These are phyloP conservation scores for Sitophilus oryzae DNA, from an alignment of 1,140 invertebrate species.

Conservation along the genomic window DNA sequence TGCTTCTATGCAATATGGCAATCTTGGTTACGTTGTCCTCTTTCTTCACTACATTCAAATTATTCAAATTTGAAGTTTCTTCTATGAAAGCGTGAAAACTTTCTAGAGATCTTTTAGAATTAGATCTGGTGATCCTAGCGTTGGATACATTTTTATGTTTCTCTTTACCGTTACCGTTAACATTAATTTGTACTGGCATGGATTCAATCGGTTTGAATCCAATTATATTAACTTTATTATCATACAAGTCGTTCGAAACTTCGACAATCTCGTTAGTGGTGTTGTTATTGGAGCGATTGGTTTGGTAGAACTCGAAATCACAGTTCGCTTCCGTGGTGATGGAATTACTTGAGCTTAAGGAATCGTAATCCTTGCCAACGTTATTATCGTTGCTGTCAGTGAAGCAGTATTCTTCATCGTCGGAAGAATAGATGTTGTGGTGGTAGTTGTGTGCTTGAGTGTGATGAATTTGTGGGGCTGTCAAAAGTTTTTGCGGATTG, in stretches of 20 bases:
- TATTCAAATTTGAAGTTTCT: conserved; percentile 2
- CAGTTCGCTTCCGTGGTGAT: conserved; percentile 61
- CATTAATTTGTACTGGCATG: not conserved
- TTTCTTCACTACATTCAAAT: not conserved
- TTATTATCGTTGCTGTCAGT: conserved; percentile 45
- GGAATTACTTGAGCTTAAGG: conserved; percentile 51
- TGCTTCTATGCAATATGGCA: conserved; percentile 33
- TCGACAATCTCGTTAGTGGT: not conserved
- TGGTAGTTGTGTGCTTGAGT: conserved; percentile 6
- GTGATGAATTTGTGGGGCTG: not conserved
- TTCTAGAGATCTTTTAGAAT: conserved; percentile 40
- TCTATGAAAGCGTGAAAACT: conserved; percentile 38
- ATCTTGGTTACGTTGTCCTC: conserved; percentile 20
- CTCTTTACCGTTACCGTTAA: not conserved
- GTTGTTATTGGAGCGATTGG: conserved; percentile 33
- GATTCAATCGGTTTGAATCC: not conserved
- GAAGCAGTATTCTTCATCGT: conserved; percentile 46
- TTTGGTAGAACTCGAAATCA: conserved; percentile 59
- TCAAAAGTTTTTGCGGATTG: conserved; percentile 9
- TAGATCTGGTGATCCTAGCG: conserved; percentile 35
- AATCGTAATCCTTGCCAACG: conserved; percentile 45
- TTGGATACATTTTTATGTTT: conserved; percentile 17
- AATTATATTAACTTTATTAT: not conserved
- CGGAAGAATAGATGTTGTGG: conserved; percentile 29
- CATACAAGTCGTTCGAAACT: not conserved